Evolutionary conservation across 2,797 vertebrate genomes (phyloP), one percentile per base, ranked within the genome.

Genomic region (Xerus rutilus): DNA sequence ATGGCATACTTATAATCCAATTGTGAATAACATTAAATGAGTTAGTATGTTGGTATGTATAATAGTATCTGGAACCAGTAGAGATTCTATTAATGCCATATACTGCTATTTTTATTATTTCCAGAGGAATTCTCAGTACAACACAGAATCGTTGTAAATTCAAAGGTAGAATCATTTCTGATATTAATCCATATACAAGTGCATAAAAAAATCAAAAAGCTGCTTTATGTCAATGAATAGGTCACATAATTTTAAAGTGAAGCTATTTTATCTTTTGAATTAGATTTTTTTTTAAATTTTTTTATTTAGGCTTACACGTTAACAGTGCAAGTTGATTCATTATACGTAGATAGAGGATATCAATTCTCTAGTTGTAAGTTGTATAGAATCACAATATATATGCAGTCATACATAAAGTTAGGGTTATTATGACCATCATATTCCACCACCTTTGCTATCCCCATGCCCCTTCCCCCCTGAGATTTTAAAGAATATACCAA

Each of bases 241-340:
- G 14, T 69, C 28, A 77, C 20, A 52, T 39, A 77, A 77, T 30
- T 87, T 89, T 81, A 86, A 93, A 72, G 21, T 35, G 28, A 81
- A 25, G 15, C 30, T 89, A 54, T 15, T 92, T 97, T 92, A 30
- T 43, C 92, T 96, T 94, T 89, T 47, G 78, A 88, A 90, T 81
- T 67, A 67, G 15, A 93, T 87, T 93, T 92, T 30, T 87, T 93
- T 92, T 30, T n/a, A n/a, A n/a, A n/a, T n/a, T n/a, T n/a, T n/a
- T n/a, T n/a, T n/a, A n/a, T n/a, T n/a, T n/a, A n/a, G n/a, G n/a
- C n/a, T n/a, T n/a, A n/a, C n/a, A n/a, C n/a, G n/a, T n/a, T n/a
- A n/a, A n/a, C n/a, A n/a, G n/a, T n/a, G n/a, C n/a, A n/a, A n/a
- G n/a, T n/a, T n/a, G n/a, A n/a, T n/a, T n/a, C n/a, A n/a, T n/a